These are phyloP conservation scores for Bufo bufo DNA, from an alignment of 2,113 vertebrate genomes.

Conservation along the genomic window DNA sequence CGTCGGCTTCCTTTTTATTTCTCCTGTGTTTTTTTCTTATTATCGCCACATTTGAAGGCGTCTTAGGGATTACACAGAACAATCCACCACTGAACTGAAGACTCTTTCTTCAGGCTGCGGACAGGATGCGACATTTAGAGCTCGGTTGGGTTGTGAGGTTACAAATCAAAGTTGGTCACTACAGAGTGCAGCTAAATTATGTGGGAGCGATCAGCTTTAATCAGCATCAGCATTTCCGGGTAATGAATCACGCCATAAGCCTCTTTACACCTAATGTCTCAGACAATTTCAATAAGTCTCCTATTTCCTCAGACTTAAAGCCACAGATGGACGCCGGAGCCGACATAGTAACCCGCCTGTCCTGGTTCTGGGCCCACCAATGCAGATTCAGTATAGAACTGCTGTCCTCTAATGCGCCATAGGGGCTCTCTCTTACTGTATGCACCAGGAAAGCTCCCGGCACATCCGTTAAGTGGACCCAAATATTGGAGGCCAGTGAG, in stretches of 20 bases:
- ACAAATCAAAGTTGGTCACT: no score
- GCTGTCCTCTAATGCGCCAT: not conserved
- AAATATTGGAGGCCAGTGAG: no score
- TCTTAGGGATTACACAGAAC: not conserved
- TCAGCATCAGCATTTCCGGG: conserved; percentile 16
- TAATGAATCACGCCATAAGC: conserved; percentile 17
- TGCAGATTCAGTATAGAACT: not conserved
- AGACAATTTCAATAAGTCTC: not conserved
- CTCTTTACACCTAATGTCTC: not conserved
- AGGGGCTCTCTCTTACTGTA: not conserved
- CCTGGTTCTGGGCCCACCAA: not conserved
- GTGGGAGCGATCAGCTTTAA: conserved; percentile 6
- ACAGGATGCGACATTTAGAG: not conserved
- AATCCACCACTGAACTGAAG: not conserved
- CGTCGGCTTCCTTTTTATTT: not conserved
- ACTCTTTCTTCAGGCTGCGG: not conserved
- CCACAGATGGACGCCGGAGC: not conserved
- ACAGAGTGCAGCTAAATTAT: not conserved
- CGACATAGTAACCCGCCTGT: not conserved
- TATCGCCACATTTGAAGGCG: not conserved
- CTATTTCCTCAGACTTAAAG: not conserved
- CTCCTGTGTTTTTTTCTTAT: not conserved
- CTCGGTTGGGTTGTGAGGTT: not conserved
- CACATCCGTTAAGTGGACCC: no score
- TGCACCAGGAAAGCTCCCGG: no score